Evolutionary conservation across 1,140 invertebrate species (phyloP).

Genomic region (Euglossa dilemma): DNA sequence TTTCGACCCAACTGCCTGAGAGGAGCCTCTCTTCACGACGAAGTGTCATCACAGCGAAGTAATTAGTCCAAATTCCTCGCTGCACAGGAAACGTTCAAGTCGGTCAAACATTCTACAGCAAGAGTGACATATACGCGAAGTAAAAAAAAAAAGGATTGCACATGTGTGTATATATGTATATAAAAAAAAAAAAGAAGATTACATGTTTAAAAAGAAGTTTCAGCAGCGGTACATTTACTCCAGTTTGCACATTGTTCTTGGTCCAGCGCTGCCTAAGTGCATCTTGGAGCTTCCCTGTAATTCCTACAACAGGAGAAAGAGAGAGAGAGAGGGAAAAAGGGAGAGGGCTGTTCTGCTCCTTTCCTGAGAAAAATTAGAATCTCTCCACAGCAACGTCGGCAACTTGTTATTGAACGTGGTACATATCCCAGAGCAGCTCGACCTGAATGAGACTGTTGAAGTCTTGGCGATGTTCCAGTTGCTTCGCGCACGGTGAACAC

Average conservation of each 20-base stretch:
- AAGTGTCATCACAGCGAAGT: background rate
- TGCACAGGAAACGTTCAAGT: background rate
- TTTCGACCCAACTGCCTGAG: background rate
- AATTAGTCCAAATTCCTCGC: slow-evolving; percentile 5
- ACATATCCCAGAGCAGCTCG: slow-evolving; percentile 49
- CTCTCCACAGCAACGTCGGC: slow-evolving; percentile 65
- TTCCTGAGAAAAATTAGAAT: slow-evolving; percentile 63
- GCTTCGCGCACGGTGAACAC: slow-evolving; percentile 30
- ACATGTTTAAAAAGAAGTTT: slow-evolving; percentile 10
- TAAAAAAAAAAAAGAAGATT: background rate
- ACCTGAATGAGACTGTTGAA: slow-evolving; percentile 69
- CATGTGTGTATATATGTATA: background rate
- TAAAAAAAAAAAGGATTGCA: background rate
- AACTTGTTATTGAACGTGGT: slow-evolving; percentile 72
- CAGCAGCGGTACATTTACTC: slow-evolving; percentile 2
- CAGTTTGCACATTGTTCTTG: slow-evolving; percentile 38
- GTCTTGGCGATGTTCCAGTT: slow-evolving; percentile 70
- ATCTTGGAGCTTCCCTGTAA: background rate
- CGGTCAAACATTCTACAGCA: slow-evolving; percentile 5
- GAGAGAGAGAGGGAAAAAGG: too few species aligned
- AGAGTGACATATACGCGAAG: background rate
- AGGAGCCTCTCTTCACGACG: background rate
- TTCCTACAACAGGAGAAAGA: background rate
- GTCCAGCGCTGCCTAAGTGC: slow-evolving; percentile 8
- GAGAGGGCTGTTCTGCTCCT: background rate